Evolutionary conservation across 2,888 invertebrate species (phyloP), one percentile per base, ranked within the genome.

Genomic region (Plebejus anna): DNA sequence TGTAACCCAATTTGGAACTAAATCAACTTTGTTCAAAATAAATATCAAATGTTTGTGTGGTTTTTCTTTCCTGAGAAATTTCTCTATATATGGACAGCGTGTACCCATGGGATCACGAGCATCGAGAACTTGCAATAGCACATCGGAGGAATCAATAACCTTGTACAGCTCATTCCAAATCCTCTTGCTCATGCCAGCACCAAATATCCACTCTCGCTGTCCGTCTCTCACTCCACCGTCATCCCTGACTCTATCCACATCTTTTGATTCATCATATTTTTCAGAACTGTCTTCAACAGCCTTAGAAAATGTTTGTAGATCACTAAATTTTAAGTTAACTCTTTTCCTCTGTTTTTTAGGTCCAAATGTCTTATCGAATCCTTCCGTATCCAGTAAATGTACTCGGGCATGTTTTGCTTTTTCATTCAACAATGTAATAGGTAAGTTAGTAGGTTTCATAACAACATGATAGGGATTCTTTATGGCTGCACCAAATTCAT

Each of bases 131-230:
- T 99, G 98, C 47, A 99, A 91, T 22, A 99, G 91, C 4, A 99
- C 99, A 95, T 99, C 99, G 0, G 99, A 98, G 2, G 99, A 99
- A 89, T 99, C 99, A 76, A 99, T 96, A 47, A 99, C 99, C 95
- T 99, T 99, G 88, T 99, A 99, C 71, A 99, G 90, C 88, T 99
- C 99, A 94, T 98, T 99, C 99, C 99, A 99, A 84, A 99, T 99
- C 82, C 99, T 95, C 90, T 96, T 98, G 82, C 99, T 99, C 90
- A 98, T 98, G 0, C 99, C 99, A 42, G 99, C 98, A 76, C 96
- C 96, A 96, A 99, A 98, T 1, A 99, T 96, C 97, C 98, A 98
- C 88, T 99, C 99, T 79, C 97, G 95, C 73, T 97, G 96, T 28
- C 97, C 96, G 81, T 97, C 96, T 85, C 95, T 96, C 7, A 97